phyloP scores from a whole-genome alignment of 2,888 invertebrate species.

The Dendrolimus houi region DNA sequence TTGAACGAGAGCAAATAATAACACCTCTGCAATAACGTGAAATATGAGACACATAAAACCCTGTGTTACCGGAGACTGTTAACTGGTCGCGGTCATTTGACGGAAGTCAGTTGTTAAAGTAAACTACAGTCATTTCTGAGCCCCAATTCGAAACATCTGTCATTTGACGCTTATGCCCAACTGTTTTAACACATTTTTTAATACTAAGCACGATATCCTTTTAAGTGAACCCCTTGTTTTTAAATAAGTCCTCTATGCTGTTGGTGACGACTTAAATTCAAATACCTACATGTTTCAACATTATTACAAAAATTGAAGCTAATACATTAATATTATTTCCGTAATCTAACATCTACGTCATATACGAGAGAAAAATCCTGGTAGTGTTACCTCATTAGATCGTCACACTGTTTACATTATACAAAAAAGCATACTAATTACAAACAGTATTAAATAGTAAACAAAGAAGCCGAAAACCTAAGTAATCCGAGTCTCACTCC shows the following conservation, averaged over 20 bases:
- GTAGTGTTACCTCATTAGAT: no score
- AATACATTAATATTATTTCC: no score
- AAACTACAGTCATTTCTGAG: constrained; percentile 61
- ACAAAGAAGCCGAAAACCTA: no score
- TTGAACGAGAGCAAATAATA: background rate
- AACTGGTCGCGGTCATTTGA: constrained; percentile 36
- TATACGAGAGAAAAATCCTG: no score
- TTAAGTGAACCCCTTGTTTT: constrained; percentile 49
- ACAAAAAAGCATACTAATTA: no score
- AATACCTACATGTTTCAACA: background rate
- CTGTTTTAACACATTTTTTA: constrained; percentile 47
- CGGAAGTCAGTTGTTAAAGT: constrained; percentile 69
- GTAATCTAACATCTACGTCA: no score
- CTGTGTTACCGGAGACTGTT: constrained; percentile 9
- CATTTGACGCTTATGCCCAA: constrained; percentile 51
- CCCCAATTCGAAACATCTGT: constrained; percentile 47
- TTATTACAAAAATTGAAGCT: no score
- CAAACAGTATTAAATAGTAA: no score
- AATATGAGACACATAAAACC: constrained; percentile 1
- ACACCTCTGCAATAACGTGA: constrained; percentile 1
- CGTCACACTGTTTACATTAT: no score
- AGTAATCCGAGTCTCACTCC: no score
- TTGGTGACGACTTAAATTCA: constrained; percentile 15
- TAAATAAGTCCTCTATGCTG: constrained; percentile 40
- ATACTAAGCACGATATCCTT: constrained; percentile 39